Evolutionary conservation across 1,140 invertebrate genomes (phyloP), one percentile per base, ranked within the genome.

Genomic region (Atta texana): DNA sequence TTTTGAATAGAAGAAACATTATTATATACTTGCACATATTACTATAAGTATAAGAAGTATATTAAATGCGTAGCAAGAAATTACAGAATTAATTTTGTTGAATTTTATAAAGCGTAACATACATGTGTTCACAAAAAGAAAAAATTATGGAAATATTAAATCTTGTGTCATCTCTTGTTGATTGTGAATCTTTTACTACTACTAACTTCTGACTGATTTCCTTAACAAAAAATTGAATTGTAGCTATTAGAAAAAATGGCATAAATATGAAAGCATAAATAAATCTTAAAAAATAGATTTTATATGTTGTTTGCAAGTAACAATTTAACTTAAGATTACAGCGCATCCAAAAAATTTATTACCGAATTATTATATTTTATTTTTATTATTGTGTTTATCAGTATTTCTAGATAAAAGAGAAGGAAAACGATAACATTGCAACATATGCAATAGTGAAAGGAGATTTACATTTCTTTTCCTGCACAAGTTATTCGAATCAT

Each of bases 401-500:
- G n/a, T 34, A 44, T 68, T 51, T 16, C 28, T 34, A 69, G 6
- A 55, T 18, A 69, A 80, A 80, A 53, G 16, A 49, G 16, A 34
- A 75, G 12, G 28, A 75, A 12, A 57, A 21, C 0, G 18, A 31
- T 74, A 74, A 75, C 55, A 18, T 3, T 12, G 24, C 18, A 31
- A 39, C n/a, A 34, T 10, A 44, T 66, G 59, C 49, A 51, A 44
- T 8, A 66, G 24, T 39, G 24, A 66, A 78, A 10, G 7, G 28
- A n/a, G 39, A 78, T 71, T 49, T 44, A 24, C 8, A 6, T 81
- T 71, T 55, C 53, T 49, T 82, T 57, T 75, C 28, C 10, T 24
- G 31, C 28, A 34, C 80, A 34, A 75, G 24, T 44, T 57, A 49
- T 55, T 84, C 49, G 59, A 78, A 77, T 66, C 75, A 64, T 66